Conservation (phyloP, 2,888 invertebrate genomes). For the Ellobium chinense region DNA sequence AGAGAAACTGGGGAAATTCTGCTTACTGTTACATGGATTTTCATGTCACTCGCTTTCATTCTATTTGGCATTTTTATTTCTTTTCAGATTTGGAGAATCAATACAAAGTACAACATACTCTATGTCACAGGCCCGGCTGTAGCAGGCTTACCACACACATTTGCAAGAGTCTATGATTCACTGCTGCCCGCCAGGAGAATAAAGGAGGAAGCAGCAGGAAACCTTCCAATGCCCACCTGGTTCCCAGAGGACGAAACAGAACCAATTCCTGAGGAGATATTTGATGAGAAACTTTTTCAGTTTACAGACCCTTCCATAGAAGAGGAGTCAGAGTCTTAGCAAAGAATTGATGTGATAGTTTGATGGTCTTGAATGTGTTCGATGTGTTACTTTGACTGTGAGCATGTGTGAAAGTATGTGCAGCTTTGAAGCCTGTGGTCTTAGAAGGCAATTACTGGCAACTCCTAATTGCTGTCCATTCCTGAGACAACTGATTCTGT, state of each 20-base stretch:
- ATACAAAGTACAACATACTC: constrained; percentile 95
- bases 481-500: too few species aligned
- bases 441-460: too few species aligned
- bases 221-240: constrained; percentile 91
- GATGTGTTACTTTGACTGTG: background rate
- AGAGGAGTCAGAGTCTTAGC: constrained; percentile 22
- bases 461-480: too few species aligned
- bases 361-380: too few species aligned
- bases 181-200: constrained; percentile 81
- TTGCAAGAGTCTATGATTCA: constrained; percentile 87
- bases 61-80: background rate
- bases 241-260: constrained; percentile 82
- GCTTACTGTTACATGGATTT: background rate
- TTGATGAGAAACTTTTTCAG: constrained; percentile 86
- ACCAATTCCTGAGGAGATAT: constrained; percentile 85
- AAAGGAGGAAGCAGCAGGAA: constrained; percentile 57
- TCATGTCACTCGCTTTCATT: background rate
- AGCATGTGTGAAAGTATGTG: background rate
- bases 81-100: constrained; percentile 90
- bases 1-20: background rate
- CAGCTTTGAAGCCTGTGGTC: background rate
- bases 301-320: constrained; percentile 81
- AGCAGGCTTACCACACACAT: constrained; percentile 88
- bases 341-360: too few species aligned
- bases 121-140: constrained; percentile 91